Evolutionary conservation across 2,113 vertebrate genomes (phyloP), one percentile per base, ranked within the genome.

Genomic region (Epinephelus moara): DNA sequence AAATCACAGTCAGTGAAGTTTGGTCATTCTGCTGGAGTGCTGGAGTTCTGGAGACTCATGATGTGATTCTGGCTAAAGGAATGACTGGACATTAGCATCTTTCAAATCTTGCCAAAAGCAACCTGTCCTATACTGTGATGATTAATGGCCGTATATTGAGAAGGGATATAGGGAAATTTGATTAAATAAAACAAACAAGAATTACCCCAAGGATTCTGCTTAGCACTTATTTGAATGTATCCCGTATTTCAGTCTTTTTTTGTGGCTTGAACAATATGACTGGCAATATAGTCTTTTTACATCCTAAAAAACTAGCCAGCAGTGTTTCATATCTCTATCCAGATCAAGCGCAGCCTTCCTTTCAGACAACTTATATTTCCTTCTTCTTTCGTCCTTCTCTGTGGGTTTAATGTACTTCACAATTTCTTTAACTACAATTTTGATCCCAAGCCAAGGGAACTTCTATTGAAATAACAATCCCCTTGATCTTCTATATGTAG

Each of bases 401-500:
- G 67, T 55, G 19, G 50, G 50, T 30, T 69, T 53, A 53, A 21
- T 53, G 27, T 8, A 53, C 30, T 49, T 23, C 45, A 67, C 21
- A 6, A 45, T 14, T n/a, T 64, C 62, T 64, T 42, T 11, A 42
- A 42, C 19, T 37, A 42, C 64, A 49, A 49, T 67, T 66, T 27
- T 15, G 2, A 67, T 67, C 18, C 18, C 67, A n/a, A 37, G 27
- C 19, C 67, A 53, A 37, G 19, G 11, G 37, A 53, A 14, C 19
- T n/a, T 45, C 40, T 23, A 3, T 66, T 66, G 15, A 25, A 23
- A 17, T 66, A 8, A 45, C 17, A 57, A 27, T 66, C 62, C 37
- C n/a, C 47, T 49, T 67, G 15, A 67, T 67, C 64, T 42, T 42
- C 11, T 42, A 63, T 63, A 63, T 42, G 21, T 64, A 42, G 21